Conservation (phyloP, 1,140 invertebrate species). For the Drosophila tani region DNA sequence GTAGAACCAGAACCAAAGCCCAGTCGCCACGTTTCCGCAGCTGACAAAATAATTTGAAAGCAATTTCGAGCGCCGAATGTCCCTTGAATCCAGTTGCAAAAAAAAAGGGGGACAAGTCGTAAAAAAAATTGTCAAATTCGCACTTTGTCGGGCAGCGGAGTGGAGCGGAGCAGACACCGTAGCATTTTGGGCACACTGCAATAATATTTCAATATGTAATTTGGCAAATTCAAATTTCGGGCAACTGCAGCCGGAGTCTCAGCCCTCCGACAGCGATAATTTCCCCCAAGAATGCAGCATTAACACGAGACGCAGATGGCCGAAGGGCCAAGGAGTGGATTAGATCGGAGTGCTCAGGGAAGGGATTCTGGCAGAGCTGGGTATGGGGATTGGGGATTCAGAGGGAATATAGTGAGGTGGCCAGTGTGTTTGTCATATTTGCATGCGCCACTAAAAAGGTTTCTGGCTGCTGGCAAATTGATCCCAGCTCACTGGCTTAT, state of each 20-base stretch:
- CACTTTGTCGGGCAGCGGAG: constrained; percentile 53
- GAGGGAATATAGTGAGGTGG: constrained; percentile 1
- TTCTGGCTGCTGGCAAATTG: constrained; percentile 81
- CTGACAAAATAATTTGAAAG: constrained; percentile 83
- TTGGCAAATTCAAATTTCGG: constrained; percentile 75
- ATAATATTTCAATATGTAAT: constrained; percentile 84
- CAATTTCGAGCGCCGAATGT: constrained; percentile 73
- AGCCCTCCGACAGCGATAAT: constrained; percentile 67
- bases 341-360: constrained; percentile 47
- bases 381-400: constrained; percentile 6
- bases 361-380: constrained; percentile 5
- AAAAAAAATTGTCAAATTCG: constrained; percentile 75
- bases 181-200: constrained; percentile 74
- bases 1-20: constrained; percentile 19
- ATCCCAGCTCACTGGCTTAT: constrained; percentile 80
- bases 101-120: constrained; percentile 6
- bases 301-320: constrained; percentile 77
- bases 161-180: constrained; percentile 18
- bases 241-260: constrained; percentile 45
- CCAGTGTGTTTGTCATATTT: constrained; percentile 79
- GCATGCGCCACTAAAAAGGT: constrained; percentile 81
- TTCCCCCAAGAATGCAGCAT: constrained; percentile 81
- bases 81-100: constrained; percentile 34
- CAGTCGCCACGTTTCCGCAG: constrained; percentile 57
- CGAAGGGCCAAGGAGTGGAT: constrained; percentile 58